phyloP scores from a whole-genome alignment of 2,888 invertebrate genomes.

The Serrognathus titanus region DNA sequence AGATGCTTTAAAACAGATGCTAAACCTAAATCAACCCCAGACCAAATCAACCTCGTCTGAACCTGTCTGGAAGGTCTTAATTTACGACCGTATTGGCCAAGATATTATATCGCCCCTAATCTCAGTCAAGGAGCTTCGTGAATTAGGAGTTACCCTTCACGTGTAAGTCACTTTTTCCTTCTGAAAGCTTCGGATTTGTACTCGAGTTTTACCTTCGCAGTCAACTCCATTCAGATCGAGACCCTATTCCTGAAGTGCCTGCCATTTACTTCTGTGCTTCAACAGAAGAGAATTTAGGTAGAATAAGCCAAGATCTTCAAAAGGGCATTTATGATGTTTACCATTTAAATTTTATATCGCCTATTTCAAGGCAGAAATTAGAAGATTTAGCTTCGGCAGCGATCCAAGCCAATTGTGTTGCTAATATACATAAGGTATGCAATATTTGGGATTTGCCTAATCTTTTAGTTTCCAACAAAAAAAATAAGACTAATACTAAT shows the following conservation, averaged over 20 bases:
- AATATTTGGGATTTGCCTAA: background rate
- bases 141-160: constrained; percentile 95
- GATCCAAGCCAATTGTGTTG: constrained; percentile 84
- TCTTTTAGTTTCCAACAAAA: background rate
- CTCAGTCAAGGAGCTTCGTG: constrained; percentile 91
- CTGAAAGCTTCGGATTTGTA: background rate
- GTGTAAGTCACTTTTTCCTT: constrained; percentile 64
- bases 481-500: background rate
- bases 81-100: constrained; percentile 95
- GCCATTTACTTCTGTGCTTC: constrained; percentile 98
- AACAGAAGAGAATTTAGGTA: constrained; percentile 90
- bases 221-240: constrained; percentile 82
- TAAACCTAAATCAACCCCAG: constrained; percentile 83
- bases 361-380: constrained; percentile 87
- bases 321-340: constrained; percentile 91
- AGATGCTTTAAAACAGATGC: constrained; percentile 94
- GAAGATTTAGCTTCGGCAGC: constrained; percentile 94
- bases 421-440: constrained; percentile 81
- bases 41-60: constrained; percentile 75
- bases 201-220: constrained; percentile 51
- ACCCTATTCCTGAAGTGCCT: constrained; percentile 96
- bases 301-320: constrained; percentile 87
- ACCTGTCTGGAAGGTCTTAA: constrained; percentile 93
- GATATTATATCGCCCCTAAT: constrained; percentile 97
- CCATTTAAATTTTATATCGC: constrained; percentile 94